A percentile compares a stretch with the other conserved stretches of the same genome.
phyloP scores from a whole-genome alignment of 2,888 invertebrate genomes.

The Pseudanteris insignis region DNA sequence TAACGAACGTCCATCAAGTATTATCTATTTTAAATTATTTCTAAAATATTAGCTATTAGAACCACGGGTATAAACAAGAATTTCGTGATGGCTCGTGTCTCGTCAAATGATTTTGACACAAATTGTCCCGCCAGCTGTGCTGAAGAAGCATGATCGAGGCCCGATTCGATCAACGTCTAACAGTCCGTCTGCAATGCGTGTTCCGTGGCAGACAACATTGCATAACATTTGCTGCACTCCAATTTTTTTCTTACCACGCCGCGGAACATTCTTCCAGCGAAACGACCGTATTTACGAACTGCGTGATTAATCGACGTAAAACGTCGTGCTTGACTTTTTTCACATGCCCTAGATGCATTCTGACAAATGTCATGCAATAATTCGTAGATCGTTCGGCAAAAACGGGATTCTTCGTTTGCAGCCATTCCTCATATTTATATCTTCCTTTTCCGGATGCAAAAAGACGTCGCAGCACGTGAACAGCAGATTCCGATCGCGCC shows the following conservation, averaged over 20 bases:
- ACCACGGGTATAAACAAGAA: too few relatives aligned
- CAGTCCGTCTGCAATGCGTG: too few relatives aligned
- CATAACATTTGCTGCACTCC: not conserved
- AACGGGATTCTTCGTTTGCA: slow-evolving; percentile 9
- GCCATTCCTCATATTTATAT: slow-evolving; percentile 41
- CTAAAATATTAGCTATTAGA: too few relatives aligned
- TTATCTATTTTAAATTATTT: too few relatives aligned
- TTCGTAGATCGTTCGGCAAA: slow-evolving; percentile 1
- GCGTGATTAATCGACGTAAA: slow-evolving; percentile 16
- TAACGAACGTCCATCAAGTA: too few relatives aligned
- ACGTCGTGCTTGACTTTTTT: slow-evolving; percentile 9
- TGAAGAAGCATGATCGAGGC: too few relatives aligned
- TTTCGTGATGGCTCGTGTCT: too few relatives aligned
- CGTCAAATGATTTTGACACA: too few relatives aligned
- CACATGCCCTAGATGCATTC: slow-evolving; percentile 8
- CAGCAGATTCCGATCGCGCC: slow-evolving; percentile 34
- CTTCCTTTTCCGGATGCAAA: slow-evolving; percentile 37
- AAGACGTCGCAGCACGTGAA: slow-evolving; percentile 28
- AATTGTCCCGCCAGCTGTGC: too few relatives aligned
- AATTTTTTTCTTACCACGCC: not conserved
- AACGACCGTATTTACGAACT: slow-evolving; percentile 5
- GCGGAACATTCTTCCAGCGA: not conserved
- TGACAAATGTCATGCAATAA: slow-evolving; percentile 17
- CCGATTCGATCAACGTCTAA: not conserved
- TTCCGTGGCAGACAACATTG: not conserved